Conservation (phyloP, 2,113 vertebrate species). For the Notiomystis cincta region DNA sequence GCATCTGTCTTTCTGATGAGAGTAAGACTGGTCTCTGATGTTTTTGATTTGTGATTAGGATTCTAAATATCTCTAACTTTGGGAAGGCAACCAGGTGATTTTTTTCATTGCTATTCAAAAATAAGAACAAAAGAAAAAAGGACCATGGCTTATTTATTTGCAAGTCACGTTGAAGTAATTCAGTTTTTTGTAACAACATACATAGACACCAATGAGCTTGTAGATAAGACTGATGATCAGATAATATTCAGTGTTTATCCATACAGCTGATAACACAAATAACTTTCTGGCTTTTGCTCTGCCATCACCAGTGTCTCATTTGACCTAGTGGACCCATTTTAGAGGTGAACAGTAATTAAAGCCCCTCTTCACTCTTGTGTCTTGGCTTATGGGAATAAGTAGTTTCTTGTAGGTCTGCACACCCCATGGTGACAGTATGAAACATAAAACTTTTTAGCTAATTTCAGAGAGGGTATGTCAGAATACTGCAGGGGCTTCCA, state of each 20-base stretch:
- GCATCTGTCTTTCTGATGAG: background rate
- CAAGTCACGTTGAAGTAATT: background rate
- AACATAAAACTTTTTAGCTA: background rate
- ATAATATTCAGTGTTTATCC: background rate
- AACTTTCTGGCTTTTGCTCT: background rate
- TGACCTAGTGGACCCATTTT: background rate
- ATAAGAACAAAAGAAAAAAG: background rate
- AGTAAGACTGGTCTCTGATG: background rate
- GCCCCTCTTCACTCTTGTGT: background rate
- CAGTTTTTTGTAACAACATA: background rate
- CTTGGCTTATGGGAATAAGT: background rate
- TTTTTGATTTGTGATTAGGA: background rate
- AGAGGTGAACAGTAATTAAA: background rate
- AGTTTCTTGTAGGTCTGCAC: background rate
- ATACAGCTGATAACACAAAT: background rate
- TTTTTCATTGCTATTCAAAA: background rate
- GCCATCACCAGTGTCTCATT: background rate
- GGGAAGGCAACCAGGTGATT: background rate
- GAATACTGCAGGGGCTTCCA: background rate
- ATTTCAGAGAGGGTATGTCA: background rate
- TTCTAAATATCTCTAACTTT: background rate
- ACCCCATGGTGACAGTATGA: background rate
- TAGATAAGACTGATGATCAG: background rate
- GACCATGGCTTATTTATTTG: background rate
- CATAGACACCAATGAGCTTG: background rate